These are phyloP conservation scores for Pteropus alecto DNA, from an alignment of 2,113 vertebrate species.

Conservation along the genomic window DNA sequence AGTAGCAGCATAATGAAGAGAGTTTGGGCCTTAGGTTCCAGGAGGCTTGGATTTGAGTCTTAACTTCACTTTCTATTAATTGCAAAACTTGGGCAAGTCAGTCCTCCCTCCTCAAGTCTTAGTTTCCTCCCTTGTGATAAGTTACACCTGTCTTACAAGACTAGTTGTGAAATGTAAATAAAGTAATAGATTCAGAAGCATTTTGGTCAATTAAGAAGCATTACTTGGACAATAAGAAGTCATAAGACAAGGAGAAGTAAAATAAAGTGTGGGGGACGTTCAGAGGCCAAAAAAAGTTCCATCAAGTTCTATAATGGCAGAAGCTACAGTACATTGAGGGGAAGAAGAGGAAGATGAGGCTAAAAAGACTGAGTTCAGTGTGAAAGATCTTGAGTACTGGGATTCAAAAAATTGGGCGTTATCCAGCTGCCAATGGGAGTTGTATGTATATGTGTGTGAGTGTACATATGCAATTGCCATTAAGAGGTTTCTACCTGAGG, in stretches of 20 bases:
- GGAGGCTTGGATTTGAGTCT: not conserved
- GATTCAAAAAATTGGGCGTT: not conserved
- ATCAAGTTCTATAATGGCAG: not conserved
- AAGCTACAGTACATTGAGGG: not conserved
- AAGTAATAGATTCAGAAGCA: conserved; percentile 44
- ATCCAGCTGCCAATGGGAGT: not conserved
- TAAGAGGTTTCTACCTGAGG: not conserved
- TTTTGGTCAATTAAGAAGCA: not conserved
- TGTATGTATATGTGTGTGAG: not conserved
- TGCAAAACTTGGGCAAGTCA: not conserved
- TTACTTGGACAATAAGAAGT: not conserved
- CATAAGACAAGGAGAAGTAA: not conserved
- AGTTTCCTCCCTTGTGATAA: conserved; percentile 28
- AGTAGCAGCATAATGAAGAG: not conserved
- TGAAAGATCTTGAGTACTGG: not conserved
- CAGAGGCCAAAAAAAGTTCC: not conserved
- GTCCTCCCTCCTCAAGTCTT: not conserved
- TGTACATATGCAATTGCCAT: not conserved
- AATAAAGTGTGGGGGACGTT: not conserved
- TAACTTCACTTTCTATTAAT: not conserved
- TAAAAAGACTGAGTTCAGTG: not conserved
- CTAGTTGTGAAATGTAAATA: not conserved
- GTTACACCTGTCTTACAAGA: not conserved
- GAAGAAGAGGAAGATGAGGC: not conserved
- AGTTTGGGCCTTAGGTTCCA: not conserved